A percentile compares a stretch with the other conserved stretches of the same genome.
These are phyloP conservation scores for Heliconius congener DNA, from an alignment of 1,140 invertebrate genomes.

Conservation along the genomic window DNA sequence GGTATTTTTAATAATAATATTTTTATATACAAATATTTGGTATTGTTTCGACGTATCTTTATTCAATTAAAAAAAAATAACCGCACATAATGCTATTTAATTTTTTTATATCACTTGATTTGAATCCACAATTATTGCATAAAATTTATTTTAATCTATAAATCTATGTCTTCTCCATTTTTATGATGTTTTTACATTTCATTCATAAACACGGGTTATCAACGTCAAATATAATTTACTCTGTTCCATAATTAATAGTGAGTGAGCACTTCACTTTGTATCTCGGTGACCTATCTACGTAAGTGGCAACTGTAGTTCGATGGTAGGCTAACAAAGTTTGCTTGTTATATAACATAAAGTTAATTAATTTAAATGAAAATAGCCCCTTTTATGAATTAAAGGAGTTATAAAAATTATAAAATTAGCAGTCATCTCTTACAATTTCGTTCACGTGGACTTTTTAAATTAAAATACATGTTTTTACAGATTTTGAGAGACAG, in stretches of 20 bases:
- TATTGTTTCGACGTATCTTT: no score
- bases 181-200: not conserved
- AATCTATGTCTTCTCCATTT: no score
- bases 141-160: not conserved
- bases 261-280: slow-evolving; percentile 32
- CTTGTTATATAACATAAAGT: slow-evolving; percentile 11
- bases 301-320: slow-evolving; percentile 14
- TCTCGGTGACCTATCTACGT: slow-evolving; percentile 32
- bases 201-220: not conserved
- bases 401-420: not conserved
- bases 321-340: slow-evolving; percentile 15
- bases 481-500: no score
- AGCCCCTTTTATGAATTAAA: not conserved
- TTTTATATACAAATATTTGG: no score
- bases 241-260: slow-evolving; percentile 36
- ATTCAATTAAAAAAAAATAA: no score
- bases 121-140: no score
- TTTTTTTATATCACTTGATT: no score
- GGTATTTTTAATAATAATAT: no score
- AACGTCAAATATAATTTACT: not conserved
- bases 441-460: no score
- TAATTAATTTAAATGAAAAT: slow-evolving; percentile 3
- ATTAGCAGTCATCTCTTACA: no score
- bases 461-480: no score
- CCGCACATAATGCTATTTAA: no score